Evolutionary conservation across 2,113 vertebrate genomes (phyloP).

Genomic region (Balaenoptera acutorostrata): DNA sequence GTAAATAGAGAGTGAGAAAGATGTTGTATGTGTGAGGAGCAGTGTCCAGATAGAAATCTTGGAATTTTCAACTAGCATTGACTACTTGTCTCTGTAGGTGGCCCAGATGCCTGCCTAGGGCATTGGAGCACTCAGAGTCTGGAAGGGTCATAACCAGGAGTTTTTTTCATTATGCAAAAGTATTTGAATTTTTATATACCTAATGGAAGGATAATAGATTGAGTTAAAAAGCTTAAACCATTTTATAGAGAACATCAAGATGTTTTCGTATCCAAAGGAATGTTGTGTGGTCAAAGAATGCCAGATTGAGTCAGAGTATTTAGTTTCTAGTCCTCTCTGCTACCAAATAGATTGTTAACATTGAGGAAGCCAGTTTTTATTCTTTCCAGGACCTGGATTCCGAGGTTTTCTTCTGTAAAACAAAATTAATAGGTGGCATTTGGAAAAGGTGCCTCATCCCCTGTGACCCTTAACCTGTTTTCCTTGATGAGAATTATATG

Average conservation of each 20-base stretch:
- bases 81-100: background rate
- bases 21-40: background rate
- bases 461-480: background rate
- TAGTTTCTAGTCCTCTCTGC: background rate
- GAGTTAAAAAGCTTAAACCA: background rate
- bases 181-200: background rate
- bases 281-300: background rate
- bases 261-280: background rate
- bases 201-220: background rate
- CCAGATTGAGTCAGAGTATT: background rate
- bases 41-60: background rate
- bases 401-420: background rate
- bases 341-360: background rate
- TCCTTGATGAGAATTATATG: background rate
- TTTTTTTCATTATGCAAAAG: background rate
- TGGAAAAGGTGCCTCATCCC: background rate
- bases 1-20: background rate
- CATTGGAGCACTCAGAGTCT: background rate
- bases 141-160: background rate
- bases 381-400: background rate
- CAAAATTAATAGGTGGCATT: background rate
- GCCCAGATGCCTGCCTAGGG: background rate
- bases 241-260: conserved; percentile 26
- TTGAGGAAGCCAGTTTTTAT: background rate
- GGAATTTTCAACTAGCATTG: background rate